phyloP scores from a whole-genome alignment of 2,797 vertebrate genomes.

The Pseudotriccus pelzelni region DNA sequence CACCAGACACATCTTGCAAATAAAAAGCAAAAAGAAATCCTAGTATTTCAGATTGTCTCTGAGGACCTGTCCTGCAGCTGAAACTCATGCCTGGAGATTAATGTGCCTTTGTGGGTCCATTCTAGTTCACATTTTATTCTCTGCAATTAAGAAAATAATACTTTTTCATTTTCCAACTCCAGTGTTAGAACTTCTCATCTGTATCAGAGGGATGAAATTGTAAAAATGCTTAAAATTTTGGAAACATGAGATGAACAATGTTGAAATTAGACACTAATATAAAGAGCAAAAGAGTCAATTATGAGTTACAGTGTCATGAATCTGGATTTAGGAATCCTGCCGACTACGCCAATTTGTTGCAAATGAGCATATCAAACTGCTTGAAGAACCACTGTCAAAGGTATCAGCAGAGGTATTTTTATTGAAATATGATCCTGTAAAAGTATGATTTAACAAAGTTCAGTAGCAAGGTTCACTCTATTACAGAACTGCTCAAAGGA shows the following conservation, averaged over 20 bases:
- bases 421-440: neutral
- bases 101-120: neutral
- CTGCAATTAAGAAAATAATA: neutral
- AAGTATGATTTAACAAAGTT: neutral
- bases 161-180: neutral
- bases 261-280: neutral
- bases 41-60: neutral
- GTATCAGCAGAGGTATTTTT: neutral
- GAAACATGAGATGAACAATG: neutral
- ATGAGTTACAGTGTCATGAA: neutral
- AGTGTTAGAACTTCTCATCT: neutral
- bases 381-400: neutral
- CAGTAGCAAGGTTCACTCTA: neutral
- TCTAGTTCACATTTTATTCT: neutral
- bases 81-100: neutral
- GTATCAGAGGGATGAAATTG: neutral
- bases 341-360: accelerated
- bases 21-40: neutral
- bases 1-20: neutral
- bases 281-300: neutral
- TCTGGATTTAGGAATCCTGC: neutral
- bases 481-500: neutral
- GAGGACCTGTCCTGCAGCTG: neutral
- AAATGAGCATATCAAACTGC: accelerated
- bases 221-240: neutral